Percentiles rank a stretch among this genome's conserved stretches.
These are phyloP conservation scores for Alosa alosa DNA, from an alignment of 2,113 vertebrate species.

Conservation along the genomic window DNA sequence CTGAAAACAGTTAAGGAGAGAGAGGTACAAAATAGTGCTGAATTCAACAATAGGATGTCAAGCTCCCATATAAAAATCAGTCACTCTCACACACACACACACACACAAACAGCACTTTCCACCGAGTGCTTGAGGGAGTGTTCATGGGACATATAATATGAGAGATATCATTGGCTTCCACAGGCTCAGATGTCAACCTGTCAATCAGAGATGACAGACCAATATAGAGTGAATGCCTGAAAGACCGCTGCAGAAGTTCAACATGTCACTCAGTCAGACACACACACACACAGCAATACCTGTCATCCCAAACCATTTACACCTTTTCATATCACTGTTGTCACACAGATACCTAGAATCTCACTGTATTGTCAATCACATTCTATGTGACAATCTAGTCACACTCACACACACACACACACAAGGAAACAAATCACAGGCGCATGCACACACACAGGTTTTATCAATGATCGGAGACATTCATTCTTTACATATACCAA, in stretches of 20 bases:
- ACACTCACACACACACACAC: too few relatives aligned
- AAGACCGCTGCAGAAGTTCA: neutral
- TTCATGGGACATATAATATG: neutral
- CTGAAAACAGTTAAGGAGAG: too few relatives aligned
- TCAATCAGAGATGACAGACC: neutral
- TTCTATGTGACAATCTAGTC: too few relatives aligned
- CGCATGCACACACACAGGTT: too few relatives aligned
- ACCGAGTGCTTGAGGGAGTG: neutral
- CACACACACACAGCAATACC: neutral
- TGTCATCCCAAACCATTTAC: neutral
- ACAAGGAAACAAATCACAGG: too few relatives aligned
- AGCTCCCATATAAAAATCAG: neutral
- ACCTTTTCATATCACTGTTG: neutral
- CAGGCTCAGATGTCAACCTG: neutral
- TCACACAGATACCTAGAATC: neutral
- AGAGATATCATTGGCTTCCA: neutral
- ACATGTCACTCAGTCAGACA: neutral
- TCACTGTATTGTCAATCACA: too few relatives aligned
- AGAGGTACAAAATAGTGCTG: too few relatives aligned
- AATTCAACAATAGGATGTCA: too few relatives aligned
- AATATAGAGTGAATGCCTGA: neutral
- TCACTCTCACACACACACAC: neutral
- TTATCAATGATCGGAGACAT: too few relatives aligned
- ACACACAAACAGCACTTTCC: neutral
- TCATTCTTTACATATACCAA: too few relatives aligned